These are phyloP conservation scores for Drosophila nannoptera DNA, from an alignment of 1,140 invertebrate species.

Conservation along the genomic window DNA sequence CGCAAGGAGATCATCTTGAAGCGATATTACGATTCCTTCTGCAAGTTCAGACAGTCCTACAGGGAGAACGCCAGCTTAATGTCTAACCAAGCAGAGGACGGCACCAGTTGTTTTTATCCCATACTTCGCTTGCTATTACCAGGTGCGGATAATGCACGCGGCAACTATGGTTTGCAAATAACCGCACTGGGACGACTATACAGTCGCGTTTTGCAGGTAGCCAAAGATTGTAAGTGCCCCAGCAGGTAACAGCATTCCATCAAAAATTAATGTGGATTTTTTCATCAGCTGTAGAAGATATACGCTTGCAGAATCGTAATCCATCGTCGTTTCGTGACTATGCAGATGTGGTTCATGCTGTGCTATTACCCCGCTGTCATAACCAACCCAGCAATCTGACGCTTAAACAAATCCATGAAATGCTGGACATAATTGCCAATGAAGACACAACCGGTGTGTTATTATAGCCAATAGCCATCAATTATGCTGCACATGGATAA, in stretches of 20 bases:
- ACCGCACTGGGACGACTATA: conserved; percentile 84
- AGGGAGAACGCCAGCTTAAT: conserved; percentile 31
- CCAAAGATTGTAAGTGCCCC: conserved; percentile 79
- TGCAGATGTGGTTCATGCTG: conserved; percentile 85
- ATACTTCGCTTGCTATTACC: conserved; percentile 87
- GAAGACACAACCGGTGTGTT: conserved; percentile 79
- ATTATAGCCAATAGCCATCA: not conserved
- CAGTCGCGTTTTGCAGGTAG: conserved; percentile 84
- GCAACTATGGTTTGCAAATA: conserved; percentile 85
- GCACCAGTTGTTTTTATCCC: conserved; percentile 83
- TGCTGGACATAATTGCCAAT: conserved; percentile 85
- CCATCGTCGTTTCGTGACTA: conserved; percentile 83
- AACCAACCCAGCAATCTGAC: conserved; percentile 79
- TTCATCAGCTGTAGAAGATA: conserved; percentile 81
- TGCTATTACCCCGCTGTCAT: conserved; percentile 84
- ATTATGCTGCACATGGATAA: not conserved
- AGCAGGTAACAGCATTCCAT: not conserved
- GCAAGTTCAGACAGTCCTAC: conserved; percentile 57
- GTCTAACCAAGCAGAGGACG: conserved; percentile 36
- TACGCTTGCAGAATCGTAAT: conserved; percentile 83
- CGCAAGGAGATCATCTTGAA: conserved; percentile 57
- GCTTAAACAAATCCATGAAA: conserved; percentile 84
- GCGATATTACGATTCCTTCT: conserved; percentile 71
- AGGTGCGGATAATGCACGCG: conserved; percentile 83
- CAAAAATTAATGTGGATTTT: not conserved